Conservation (phyloP, 2,888 invertebrate species). For the Ormyrus rosae region DNA sequence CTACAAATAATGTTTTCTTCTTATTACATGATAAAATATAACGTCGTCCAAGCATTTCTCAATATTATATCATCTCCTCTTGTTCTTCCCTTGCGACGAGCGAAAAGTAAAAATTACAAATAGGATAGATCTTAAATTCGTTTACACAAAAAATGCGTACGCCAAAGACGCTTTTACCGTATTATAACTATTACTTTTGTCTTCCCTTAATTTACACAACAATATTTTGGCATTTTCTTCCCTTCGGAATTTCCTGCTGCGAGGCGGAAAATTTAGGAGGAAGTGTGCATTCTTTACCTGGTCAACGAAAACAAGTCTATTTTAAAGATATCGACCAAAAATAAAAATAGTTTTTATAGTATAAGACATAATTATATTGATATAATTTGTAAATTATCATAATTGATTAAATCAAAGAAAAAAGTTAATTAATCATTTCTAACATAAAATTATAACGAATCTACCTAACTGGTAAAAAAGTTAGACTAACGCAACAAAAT, state of each 20-base stretch:
- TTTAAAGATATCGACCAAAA: neutral
- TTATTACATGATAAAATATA: constrained; percentile 56
- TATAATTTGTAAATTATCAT: neutral
- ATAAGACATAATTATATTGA: neutral
- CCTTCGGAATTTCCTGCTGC: constrained; percentile 1
- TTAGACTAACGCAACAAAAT: neutral
- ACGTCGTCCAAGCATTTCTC: constrained; percentile 41
- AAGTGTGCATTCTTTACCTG: neutral
- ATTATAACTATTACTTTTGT: constrained; percentile 24
- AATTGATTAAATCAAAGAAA: neutral
- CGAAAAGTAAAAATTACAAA: constrained; percentile 48
- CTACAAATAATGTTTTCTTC: constrained; percentile 63
- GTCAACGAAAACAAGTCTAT: constrained; percentile 30
- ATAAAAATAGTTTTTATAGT: neutral
- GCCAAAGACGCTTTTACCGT: constrained; percentile 28
- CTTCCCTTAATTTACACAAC: constrained; percentile 39
- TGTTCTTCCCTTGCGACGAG: constrained; percentile 43
- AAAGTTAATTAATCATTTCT: neutral
- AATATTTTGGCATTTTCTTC: constrained; percentile 25
- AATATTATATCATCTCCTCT: constrained; percentile 32
- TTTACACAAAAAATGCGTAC: constrained; percentile 32
- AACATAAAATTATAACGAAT: neutral
- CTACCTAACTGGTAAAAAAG: neutral
- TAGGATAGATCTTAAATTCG: constrained; percentile 51
- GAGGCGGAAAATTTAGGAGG: constrained; percentile 4